Evolutionary conservation across 2,888 invertebrate species (phyloP), one percentile per base, ranked within the genome.

Genomic region (Agonopterix heracliana): DNA sequence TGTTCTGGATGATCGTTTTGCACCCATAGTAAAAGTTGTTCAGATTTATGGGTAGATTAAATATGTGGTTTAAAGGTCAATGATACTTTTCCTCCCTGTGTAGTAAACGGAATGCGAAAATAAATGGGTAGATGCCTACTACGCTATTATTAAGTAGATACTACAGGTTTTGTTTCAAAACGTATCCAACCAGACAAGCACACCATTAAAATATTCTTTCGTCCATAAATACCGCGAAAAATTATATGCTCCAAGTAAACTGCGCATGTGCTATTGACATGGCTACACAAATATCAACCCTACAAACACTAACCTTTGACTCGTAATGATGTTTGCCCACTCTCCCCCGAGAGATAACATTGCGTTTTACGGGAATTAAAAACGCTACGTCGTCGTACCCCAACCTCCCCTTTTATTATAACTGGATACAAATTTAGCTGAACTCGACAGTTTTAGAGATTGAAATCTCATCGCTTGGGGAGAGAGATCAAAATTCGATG

Each of bases 281-380:
- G 47, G 34, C 47, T 42, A 13, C 34, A 13, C 47, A 47, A 47
- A 47, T 38, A 36, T 10, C 45, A 35, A 13, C 45, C 13, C 38
- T 10, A 36, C 36, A n/a, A 38, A 38, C 38, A 38, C 9, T n/a
- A 9, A n/a, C 34, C 10, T 41, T 43, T 43, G 52, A 64, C 62
- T 56, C 56, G 67, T 83, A 82, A 83, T 72, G 74, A 81, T 83
- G 77, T 84, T 83, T 83, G 67, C 74, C 65, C 68, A 55, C 66
- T 72, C 78, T 84, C 84, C 84, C 82, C 68, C 62, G 84, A 82
- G 84, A 84, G 76, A 67, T 54, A 49, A 47, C 53, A 49, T 46
- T 44, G 70, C 75, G 74, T 84, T 84, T 85, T 82, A 84, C 75
- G 74, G 71, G 77, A 82, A 84, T 83, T 84, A 83, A 79, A 78